A percentile compares a stretch with the other conserved stretches of the same genome.
Evolutionary conservation across 2,888 invertebrate species (phyloP).

Genomic region (Eupithecia exiguata): DNA sequence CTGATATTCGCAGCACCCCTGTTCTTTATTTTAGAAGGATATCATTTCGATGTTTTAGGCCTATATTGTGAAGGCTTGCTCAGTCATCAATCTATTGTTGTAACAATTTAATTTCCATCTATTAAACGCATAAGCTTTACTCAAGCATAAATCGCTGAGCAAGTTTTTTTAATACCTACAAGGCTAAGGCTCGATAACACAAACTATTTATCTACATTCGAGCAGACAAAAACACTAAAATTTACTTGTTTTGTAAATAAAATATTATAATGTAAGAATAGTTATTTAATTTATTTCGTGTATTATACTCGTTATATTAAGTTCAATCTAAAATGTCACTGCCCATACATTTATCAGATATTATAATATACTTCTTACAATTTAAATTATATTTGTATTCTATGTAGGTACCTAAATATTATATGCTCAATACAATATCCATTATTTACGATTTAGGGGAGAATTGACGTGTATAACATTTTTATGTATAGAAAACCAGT

Average conservation of each 20-base stretch:
- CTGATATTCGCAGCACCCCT: too few relatives aligned
- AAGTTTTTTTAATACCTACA: neutral
- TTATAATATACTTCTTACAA: neutral
- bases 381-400: too few relatives aligned
- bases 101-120: too few relatives aligned
- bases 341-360: constrained; percentile 2
- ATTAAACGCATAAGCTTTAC: neutral
- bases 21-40: too few relatives aligned
- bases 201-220: neutral
- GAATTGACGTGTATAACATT: neutral
- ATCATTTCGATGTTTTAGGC: neutral
- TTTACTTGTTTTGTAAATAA: constrained; percentile 26
- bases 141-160: neutral
- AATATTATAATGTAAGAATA: constrained; percentile 14
- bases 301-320: constrained; percentile 1
- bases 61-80: neutral
- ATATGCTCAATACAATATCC: neutral
- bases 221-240: neutral
- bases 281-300: constrained; percentile 15
- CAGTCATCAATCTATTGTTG: neutral
- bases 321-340: neutral
- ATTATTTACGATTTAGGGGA: neutral
- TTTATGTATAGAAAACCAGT: neutral
- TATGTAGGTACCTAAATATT: neutral
- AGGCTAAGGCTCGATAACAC: neutral